Evolutionary conservation across 2,888 invertebrate genomes (phyloP), one percentile per base, ranked within the genome.

Genomic region (Zygaena filipendulae): DNA sequence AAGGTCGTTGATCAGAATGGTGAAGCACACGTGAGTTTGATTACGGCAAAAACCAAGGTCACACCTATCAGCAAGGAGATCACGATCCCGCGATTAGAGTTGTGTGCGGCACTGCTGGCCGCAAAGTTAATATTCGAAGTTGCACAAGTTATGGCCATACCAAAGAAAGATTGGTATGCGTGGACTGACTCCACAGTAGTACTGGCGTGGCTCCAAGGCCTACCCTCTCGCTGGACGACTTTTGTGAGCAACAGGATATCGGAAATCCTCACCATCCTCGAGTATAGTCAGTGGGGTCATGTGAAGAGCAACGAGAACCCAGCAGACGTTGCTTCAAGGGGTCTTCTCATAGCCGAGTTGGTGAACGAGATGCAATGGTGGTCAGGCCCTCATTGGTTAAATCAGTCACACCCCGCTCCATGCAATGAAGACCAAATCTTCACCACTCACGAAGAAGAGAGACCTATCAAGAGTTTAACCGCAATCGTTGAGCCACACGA

Each of bases 141-240:
- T 2, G 16, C 33, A 2, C 27, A 33, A 23, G 28, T 32, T 4
- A 14, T 35, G 20, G 5, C 11, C 2, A 14, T 35, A 10, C 25
- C 27, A 1, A 30, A 34, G 5, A 16, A 29, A 4, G 23, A 33
- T 5, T 3, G 35, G 11, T 27, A 29, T 8, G 37, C 38, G 1
- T 47, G 43, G 39, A 40, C 50, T 1, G 47, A 48, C 29, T 48
- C 47, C 14, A 36, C 41, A 8, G 36, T 49, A 7, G 45, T 40
- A 7, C 34, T 48, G 21, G 27, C 43, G 11, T 47, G 43, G 44
- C 18, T 47, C 1, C 22, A 30, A 3, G 36, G 36, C 5, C 32
- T 30, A 9, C 36, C 46, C 1, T 33, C 26, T 11, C 26, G 30
- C 11, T 42, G 39, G 38, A 34, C 35, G 2, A n/a, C n/a, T n/a